Evolutionary conservation across 2,113 vertebrate species (phyloP).

Genomic region (Engraulis encrasicolus): DNA sequence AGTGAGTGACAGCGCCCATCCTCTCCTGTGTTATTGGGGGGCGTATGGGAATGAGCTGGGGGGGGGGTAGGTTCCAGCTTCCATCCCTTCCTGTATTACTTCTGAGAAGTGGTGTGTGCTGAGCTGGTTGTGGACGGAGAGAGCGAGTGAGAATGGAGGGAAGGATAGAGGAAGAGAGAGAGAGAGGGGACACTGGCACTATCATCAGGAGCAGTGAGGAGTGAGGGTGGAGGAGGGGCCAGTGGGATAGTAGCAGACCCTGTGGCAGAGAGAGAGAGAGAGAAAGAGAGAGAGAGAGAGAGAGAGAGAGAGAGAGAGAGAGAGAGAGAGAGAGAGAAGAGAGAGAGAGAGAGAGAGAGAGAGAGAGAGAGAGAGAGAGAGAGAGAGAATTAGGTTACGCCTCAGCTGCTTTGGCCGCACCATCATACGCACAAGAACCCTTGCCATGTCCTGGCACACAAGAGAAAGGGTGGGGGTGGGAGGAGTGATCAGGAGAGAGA

Average conservation of each 20-base stretch:
- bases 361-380: background rate
- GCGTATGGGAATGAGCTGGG: background rate
- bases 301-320: background rate
- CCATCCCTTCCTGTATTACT: background rate
- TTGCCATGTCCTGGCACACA: too few relatives aligned
- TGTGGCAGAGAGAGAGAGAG: background rate
- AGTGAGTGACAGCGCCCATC: background rate
- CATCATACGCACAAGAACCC: too few relatives aligned
- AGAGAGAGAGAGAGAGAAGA: background rate
- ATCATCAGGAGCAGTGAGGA: conserved; percentile 36
- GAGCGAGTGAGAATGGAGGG: too few relatives aligned
- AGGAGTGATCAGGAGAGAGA: background rate
- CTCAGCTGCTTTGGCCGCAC: too few relatives aligned
- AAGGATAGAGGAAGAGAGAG: too few relatives aligned
- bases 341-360: background rate
- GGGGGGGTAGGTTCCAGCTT: too few relatives aligned
- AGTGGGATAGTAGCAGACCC: background rate
- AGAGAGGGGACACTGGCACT: conserved; percentile 35
- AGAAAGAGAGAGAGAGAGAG: conserved; percentile 5
- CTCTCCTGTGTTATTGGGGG: background rate
- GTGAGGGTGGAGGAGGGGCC: background rate
- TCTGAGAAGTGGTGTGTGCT: conserved; percentile 1
- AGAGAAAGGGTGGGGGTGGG: background rate
- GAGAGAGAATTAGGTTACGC: background rate
- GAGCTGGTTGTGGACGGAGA: too few relatives aligned